phyloP scores from a whole-genome alignment of 2,797 vertebrate species.

The Acridotheres tristis region DNA sequence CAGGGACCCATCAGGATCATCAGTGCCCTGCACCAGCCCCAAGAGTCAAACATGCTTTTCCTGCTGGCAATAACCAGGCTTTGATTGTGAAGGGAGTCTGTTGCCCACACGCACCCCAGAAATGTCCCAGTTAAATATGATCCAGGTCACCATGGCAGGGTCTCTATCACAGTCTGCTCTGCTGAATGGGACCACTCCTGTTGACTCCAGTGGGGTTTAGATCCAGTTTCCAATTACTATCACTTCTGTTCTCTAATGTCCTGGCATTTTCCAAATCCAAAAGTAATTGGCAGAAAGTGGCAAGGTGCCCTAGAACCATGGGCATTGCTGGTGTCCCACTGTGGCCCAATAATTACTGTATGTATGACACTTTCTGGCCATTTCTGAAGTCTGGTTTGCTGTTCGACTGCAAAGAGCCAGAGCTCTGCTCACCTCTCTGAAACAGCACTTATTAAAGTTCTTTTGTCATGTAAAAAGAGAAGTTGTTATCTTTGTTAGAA shows the following conservation, averaged over 20 bases:
- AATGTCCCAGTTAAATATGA: background rate
- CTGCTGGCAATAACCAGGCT: background rate
- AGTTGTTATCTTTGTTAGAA: constrained; percentile 11
- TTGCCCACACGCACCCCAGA: background rate
- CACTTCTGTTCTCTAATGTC: background rate
- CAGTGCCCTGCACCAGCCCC: background rate
- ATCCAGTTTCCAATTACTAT: background rate
- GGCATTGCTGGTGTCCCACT: background rate
- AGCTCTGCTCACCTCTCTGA: background rate
- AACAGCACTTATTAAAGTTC: background rate
- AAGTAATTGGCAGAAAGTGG: constrained; percentile 8
- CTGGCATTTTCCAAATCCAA: background rate
- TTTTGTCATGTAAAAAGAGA: background rate
- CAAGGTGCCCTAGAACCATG: constrained; percentile 1
- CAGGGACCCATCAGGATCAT: background rate
- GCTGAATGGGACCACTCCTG: background rate
- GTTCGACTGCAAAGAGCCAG: background rate
- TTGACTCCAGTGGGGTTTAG: background rate
- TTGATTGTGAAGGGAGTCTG: background rate
- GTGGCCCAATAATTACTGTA: background rate
- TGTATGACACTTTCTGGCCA: background rate
- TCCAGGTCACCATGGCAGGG: background rate
- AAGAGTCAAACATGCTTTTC: background rate
- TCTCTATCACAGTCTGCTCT: background rate
- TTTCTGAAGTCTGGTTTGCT: background rate